Evolutionary conservation across 2,888 invertebrate species (phyloP).

Genomic region (Drosophila bunnanda): DNA sequence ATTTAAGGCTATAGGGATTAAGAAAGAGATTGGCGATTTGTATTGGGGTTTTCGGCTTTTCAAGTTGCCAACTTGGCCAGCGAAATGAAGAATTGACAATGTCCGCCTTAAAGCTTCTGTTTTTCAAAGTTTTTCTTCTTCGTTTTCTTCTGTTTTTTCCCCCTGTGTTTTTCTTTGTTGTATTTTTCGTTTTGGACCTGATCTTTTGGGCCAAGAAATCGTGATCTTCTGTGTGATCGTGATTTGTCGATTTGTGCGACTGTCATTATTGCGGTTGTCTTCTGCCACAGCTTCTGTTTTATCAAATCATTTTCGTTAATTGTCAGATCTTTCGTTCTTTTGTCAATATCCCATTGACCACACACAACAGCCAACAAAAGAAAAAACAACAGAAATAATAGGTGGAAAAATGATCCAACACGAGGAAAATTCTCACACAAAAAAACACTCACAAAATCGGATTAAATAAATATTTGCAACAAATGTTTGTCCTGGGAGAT

Average conservation of each 20-base stretch:
- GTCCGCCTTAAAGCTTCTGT: constrained; percentile 29
- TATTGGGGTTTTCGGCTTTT: background rate
- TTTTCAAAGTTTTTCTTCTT: background rate
- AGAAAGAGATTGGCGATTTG: constrained; percentile 16
- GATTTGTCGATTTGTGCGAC: constrained; percentile 75
- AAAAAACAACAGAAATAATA: background rate
- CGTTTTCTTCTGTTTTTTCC: constrained; percentile 17
- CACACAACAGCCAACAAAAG: constrained; percentile 8
- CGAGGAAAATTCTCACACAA: constrained; percentile 38
- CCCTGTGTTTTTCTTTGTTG: constrained; percentile 2
- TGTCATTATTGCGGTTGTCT: constrained; percentile 65
- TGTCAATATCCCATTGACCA: constrained; percentile 51
- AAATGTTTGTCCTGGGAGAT: constrained; percentile 27
- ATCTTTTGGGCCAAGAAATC: constrained; percentile 56
- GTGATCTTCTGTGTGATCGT: constrained; percentile 71
- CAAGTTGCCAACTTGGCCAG: background rate
- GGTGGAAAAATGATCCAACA: constrained; percentile 45
- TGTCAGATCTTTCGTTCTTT: constrained; percentile 45
- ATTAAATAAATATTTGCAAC: constrained; percentile 61
- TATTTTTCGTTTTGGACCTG: constrained; percentile 1
- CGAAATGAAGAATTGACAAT: constrained; percentile 6
- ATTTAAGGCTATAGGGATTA: background rate
- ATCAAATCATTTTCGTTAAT: constrained; percentile 69
- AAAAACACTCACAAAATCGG: constrained; percentile 53
- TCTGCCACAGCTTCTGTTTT: constrained; percentile 40